Evolutionary conservation across 2,797 vertebrate genomes (phyloP).

Genomic region (Artibeus jamaicensis): DNA sequence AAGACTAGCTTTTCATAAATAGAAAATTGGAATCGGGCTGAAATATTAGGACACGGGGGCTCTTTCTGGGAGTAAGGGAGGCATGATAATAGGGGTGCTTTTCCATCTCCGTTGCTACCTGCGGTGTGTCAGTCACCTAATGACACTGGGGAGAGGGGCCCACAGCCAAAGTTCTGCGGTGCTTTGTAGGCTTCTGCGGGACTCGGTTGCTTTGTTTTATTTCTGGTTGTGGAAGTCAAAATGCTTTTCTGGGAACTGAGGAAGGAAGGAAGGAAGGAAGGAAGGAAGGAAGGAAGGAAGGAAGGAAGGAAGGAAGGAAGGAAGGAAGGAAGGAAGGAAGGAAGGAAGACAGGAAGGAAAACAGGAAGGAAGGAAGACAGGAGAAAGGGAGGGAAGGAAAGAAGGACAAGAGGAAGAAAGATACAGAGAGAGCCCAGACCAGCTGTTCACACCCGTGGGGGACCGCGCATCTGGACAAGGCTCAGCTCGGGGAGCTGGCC

Average conservation of each 20-base stretch:
- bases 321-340: not conserved
- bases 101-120: slow-evolving; percentile 44
- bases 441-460: slow-evolving; percentile 28
- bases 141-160: not conserved
- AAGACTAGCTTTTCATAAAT: slow-evolving; percentile 47
- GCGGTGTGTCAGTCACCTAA: slow-evolving; percentile 54
- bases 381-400: not conserved
- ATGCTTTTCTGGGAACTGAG: not conserved
- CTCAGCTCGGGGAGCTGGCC: slow-evolving; percentile 83
- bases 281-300: not conserved
- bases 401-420: not conserved
- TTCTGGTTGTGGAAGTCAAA: not conserved
- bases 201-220: not conserved
- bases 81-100: slow-evolving; percentile 53
- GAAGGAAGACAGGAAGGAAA: not conserved
- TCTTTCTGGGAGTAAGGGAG: slow-evolving; percentile 43
- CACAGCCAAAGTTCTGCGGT: not conserved
- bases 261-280: not conserved
- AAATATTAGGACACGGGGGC: slow-evolving; percentile 27
- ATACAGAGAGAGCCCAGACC: not conserved
- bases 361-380: not conserved
- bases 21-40: slow-evolving; percentile 60
- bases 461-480: slow-evolving; percentile 73
- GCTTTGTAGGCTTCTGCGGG: not conserved
- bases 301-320: not conserved